These are phyloP conservation scores for Caradrina kadenii DNA, from an alignment of 2,888 invertebrate species.

Conservation along the genomic window DNA sequence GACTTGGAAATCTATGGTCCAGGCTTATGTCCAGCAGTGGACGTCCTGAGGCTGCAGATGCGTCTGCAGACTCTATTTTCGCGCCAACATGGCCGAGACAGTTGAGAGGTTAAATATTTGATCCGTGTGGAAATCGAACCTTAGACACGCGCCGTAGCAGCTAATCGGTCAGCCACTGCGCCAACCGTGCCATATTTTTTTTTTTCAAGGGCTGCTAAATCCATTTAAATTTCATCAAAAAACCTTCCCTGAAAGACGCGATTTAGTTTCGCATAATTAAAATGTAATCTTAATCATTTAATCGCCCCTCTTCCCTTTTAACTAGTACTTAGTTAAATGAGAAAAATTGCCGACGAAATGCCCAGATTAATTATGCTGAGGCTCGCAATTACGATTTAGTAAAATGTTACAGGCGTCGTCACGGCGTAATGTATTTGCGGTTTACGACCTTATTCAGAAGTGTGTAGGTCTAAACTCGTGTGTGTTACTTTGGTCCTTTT, in stretches of 20 bases:
- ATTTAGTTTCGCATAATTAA: conserved; percentile 58
- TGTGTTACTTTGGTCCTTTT: background rate
- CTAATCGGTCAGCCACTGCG: no score
- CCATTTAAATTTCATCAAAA: conserved; percentile 33
- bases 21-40: no score
- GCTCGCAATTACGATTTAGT: conserved; percentile 49
- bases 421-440: background rate
- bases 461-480: conserved; percentile 13
- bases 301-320: conserved; percentile 54
- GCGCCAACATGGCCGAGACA: no score
- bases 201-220: background rate
- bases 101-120: no score
- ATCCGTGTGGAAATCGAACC: no score
- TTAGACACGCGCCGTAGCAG: no score
- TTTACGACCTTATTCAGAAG: conserved; percentile 25
- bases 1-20: no score
- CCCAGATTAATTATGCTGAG: conserved; percentile 54
- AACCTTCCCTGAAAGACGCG: conserved; percentile 38
- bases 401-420: conserved; percentile 22
- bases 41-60: no score
- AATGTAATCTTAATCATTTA: conserved; percentile 60
- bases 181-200: no score
- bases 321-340: conserved; percentile 63
- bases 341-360: conserved; percentile 64
- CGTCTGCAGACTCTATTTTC: no score